Percentiles rank a stretch among this genome's conserved stretches.
Conservation (phyloP, 2,113 vertebrate genomes). For the Podocnemis expansa region DNA sequence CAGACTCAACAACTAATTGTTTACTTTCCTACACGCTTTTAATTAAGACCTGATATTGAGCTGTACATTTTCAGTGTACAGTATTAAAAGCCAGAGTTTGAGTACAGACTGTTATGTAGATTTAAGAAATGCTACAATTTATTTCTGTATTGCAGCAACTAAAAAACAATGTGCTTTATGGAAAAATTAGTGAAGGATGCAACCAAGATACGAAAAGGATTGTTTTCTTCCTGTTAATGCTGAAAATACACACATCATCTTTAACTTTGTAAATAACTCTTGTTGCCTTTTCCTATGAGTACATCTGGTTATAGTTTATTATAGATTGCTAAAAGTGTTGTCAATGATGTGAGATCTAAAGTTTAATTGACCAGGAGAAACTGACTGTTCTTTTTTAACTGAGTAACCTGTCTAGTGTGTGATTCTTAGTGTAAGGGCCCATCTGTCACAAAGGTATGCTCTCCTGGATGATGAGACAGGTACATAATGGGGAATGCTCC, state of each 20-base stretch:
- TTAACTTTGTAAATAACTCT: not conserved
- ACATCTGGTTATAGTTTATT: not conserved
- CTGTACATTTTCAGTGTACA: not conserved
- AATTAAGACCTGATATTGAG: not conserved
- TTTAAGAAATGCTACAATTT: not conserved
- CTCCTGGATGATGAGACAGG: not conserved
- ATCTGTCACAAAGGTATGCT: not conserved
- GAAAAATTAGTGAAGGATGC: not conserved
- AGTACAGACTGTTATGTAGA: not conserved
- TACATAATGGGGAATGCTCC: no score
- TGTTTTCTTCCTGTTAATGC: not conserved
- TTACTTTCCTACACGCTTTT: not conserved
- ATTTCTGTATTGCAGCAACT: not conserved
- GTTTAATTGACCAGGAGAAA: not conserved
- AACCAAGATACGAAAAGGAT: not conserved
- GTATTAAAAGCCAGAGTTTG: not conserved
- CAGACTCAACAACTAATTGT: not conserved
- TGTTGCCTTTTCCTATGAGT: not conserved
- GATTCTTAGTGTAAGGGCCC: not conserved
- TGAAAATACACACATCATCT: no score
- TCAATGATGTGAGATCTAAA: not conserved
- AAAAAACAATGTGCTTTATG: not conserved
- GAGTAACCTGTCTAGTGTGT: not conserved
- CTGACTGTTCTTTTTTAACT: no score
- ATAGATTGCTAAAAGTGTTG: not conserved